These are phyloP conservation scores for Neopipo cinnamomea DNA, from an alignment of 2,113 vertebrate genomes.

Conservation along the genomic window DNA sequence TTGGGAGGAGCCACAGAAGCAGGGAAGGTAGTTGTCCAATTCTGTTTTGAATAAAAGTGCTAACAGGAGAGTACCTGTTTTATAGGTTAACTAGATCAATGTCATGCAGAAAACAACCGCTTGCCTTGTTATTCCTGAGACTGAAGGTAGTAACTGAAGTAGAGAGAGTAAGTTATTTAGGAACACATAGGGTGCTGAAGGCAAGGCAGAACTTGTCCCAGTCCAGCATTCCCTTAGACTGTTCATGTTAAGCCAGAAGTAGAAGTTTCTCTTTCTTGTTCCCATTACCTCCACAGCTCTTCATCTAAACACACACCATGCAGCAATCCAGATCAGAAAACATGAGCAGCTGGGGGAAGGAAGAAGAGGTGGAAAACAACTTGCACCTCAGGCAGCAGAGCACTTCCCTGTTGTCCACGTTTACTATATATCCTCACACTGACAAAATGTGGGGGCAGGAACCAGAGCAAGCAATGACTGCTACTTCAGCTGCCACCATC, in stretches of 20 bases:
- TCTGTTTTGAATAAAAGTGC: background rate
- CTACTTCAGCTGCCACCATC: background rate
- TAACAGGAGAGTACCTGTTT: background rate
- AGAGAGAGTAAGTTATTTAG: background rate
- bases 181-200: background rate
- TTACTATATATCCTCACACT: background rate
- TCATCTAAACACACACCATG: background rate
- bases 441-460: background rate
- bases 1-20: background rate
- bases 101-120: background rate
- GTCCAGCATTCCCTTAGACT: background rate
- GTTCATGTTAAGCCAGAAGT: background rate
- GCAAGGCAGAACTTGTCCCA: background rate
- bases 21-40: background rate
- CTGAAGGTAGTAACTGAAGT: background rate
- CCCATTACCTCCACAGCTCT: background rate
- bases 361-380: background rate
- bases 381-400: background rate
- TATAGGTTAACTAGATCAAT: background rate
- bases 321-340: background rate
- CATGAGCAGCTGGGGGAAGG: background rate
- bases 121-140: background rate
- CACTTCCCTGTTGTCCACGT: fast-evolving
- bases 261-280: background rate
- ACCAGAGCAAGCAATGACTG: background rate